Evolutionary conservation across 2,797 vertebrate genomes (phyloP).

Genomic region (Lepidocolaptes lacrymiger): DNA sequence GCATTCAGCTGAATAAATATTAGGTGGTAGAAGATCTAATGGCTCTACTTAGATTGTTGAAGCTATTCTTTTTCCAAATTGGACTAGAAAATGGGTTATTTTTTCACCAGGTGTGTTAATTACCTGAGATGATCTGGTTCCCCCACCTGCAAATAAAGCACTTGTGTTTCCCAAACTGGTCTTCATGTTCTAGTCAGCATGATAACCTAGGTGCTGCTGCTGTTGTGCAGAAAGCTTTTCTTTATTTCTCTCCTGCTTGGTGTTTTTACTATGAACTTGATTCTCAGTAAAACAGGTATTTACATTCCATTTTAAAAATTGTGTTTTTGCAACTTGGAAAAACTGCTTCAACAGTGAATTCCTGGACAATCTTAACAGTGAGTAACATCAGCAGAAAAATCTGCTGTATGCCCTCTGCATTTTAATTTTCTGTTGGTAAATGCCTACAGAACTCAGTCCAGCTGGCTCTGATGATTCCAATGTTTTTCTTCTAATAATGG

Average conservation of each 20-base stretch:
- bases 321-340: background rate
- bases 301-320: background rate
- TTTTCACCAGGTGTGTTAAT: background rate
- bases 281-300: background rate
- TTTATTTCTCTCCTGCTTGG: background rate
- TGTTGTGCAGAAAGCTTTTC: background rate
- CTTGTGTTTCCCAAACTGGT: background rate
- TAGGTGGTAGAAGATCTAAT: background rate
- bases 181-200: background rate
- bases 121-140: background rate
- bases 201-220: background rate
- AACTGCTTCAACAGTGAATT: background rate
- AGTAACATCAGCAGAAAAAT: slow-evolving; percentile 13
- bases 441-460: background rate
- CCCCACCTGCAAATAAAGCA: background rate
- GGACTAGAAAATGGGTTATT: background rate
- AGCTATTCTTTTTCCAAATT: background rate
- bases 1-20: background rate
- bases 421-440: background rate
- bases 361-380: background rate
- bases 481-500: background rate
- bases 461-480: background rate
- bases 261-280: background rate
- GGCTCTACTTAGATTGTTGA: background rate
- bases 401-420: background rate